Conservation (phyloP, 2,113 vertebrate genomes). For the Alligator sinensis region DNA sequence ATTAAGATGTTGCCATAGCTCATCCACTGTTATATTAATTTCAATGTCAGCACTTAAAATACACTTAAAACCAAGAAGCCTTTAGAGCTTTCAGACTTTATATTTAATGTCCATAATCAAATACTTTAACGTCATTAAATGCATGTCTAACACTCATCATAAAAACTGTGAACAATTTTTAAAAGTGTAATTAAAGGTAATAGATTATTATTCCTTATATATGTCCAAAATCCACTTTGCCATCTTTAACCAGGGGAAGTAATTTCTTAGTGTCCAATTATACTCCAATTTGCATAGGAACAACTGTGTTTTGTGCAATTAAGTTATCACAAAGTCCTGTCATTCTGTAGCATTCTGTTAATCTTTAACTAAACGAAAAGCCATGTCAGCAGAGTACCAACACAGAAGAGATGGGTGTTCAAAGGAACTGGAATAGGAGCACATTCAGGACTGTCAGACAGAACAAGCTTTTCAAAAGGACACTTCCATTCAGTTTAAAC, state of each 20-base stretch:
- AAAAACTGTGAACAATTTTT: constrained; percentile 66
- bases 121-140: constrained; percentile 68
- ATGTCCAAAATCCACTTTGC: constrained; percentile 56
- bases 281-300: constrained; percentile 53
- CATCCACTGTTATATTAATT: constrained; percentile 69
- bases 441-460: constrained; percentile 77
- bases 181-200: constrained; percentile 60
- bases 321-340: constrained; percentile 67
- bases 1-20: constrained; percentile 54
- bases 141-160: constrained; percentile 41
- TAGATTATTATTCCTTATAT: constrained; percentile 52
- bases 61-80: constrained; percentile 70
- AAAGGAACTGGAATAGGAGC: constrained; percentile 74
- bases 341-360: constrained; percentile 69
- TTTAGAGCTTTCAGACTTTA: constrained; percentile 61
- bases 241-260: constrained; percentile 11
- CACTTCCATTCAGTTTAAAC: constrained; percentile 81
- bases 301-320: constrained; percentile 49
- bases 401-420: constrained; percentile 64
- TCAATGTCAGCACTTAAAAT: constrained; percentile 72
- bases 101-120: constrained; percentile 72
- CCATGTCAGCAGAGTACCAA: constrained; percentile 78
- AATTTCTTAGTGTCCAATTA: constrained; percentile 57
- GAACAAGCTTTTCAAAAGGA: constrained; percentile 81
- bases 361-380: constrained; percentile 80